Conservation (phyloP, 2,888 invertebrate genomes). For the Spilosoma lubricipeda region DNA sequence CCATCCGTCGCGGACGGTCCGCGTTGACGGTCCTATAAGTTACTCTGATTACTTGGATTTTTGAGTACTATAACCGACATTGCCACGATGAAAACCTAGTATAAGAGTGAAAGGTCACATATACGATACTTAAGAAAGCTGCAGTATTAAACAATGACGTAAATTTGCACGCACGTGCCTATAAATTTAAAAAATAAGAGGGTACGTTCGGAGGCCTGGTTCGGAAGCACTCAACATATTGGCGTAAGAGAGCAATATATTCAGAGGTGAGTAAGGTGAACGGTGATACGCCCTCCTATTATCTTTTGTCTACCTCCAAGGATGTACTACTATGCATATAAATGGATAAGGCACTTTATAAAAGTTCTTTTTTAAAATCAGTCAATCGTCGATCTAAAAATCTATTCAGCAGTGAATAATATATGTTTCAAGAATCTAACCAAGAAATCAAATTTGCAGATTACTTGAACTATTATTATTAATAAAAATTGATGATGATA, state of each 20-base stretch:
- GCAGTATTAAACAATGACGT: background rate
- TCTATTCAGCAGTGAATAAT: no score
- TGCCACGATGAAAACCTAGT: no score
- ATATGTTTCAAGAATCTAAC: no score
- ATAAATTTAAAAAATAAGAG: slow-evolving; percentile 23
- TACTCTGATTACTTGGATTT: background rate
- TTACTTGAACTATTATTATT: no score
- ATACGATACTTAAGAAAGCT: background rate
- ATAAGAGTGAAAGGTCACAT: background rate
- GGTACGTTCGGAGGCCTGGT: slow-evolving; percentile 18
- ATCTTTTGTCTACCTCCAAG: slow-evolving; percentile 37
- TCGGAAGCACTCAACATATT: slow-evolving; percentile 40
- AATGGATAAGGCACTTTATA: background rate
- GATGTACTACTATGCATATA: slow-evolving; percentile 3
- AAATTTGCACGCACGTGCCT: slow-evolving; percentile 8
- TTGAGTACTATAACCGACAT: no score
- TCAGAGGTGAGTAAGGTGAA: slow-evolving; percentile 41
- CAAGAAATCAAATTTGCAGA: no score
- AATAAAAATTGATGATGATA: no score
- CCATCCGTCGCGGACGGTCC: no score
- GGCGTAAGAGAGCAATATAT: slow-evolving; percentile 46
- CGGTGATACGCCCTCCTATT: slow-evolving; percentile 48
- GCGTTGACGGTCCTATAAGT: no score
- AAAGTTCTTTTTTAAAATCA: no score
- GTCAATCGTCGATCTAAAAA: no score